phyloP scores from a whole-genome alignment of 2,113 vertebrate species.

The Nansenia antarctica region DNA sequence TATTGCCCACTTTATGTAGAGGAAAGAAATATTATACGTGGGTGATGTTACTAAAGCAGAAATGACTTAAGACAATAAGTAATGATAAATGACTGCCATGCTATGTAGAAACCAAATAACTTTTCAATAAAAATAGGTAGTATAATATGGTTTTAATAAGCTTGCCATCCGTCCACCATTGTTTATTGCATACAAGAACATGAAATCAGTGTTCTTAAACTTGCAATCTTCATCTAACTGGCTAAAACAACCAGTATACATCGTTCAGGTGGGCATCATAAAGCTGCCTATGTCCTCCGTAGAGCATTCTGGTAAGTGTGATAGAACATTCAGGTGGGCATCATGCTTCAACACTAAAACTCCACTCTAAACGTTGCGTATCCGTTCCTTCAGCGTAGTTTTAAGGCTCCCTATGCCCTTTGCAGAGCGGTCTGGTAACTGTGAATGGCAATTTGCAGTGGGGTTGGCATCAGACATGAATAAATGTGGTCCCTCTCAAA shows the following conservation, averaged over 20 bases:
- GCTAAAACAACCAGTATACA: background rate
- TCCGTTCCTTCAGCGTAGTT: too few relatives aligned
- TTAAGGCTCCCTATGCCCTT: background rate
- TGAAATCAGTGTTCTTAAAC: background rate
- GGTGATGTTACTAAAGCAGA: slow-evolving; percentile 8
- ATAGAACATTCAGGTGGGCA: too few relatives aligned
- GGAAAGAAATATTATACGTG: background rate
- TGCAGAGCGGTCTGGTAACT: slow-evolving; percentile 18
- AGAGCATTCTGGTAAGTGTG: slow-evolving; percentile 19
- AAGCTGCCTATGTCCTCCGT: background rate
- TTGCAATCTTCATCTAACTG: background rate
- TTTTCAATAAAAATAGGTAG: slow-evolving; percentile 31
- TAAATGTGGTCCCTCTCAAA: background rate
- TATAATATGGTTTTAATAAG: slow-evolving; percentile 13
- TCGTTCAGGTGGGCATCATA: background rate
- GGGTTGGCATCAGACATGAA: slow-evolving; percentile 41
- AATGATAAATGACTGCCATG: too few relatives aligned
- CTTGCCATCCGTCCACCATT: background rate
- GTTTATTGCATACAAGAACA: background rate
- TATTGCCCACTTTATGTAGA: background rate
- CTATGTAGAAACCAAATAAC: slow-evolving; percentile 50
- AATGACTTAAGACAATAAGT: background rate
- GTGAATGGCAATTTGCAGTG: slow-evolving; percentile 63
- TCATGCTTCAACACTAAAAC: too few relatives aligned
- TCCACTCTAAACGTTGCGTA: too few relatives aligned